Percentiles rank a stretch among this genome's conserved stretches.
These are phyloP conservation scores for Garra rufa DNA, from an alignment of 2,113 vertebrate genomes.

Conservation along the genomic window DNA sequence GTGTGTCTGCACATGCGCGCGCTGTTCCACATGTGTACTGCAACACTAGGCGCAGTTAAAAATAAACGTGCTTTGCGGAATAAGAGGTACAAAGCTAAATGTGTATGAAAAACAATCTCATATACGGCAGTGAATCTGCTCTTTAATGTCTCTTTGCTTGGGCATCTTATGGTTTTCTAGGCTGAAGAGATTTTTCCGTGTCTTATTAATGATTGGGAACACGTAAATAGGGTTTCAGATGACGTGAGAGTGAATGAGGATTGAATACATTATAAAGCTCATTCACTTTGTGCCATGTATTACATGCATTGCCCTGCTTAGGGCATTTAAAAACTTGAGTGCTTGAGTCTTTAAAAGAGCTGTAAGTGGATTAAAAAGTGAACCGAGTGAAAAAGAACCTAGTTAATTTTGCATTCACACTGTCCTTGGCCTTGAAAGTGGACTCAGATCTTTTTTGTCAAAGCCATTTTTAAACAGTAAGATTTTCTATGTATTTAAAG, in stretches of 20 bases:
- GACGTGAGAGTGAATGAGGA: neutral
- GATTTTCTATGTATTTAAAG: too few species aligned
- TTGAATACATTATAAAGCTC: neutral
- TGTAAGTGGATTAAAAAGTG: neutral
- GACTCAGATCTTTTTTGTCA: too few species aligned
- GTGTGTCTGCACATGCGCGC: slow-evolving; percentile 1
- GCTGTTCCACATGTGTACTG: slow-evolving; percentile 36
- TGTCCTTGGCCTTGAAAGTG: neutral
- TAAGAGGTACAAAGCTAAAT: slow-evolving; percentile 16
- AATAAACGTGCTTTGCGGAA: slow-evolving; percentile 27
- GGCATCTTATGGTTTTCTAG: neutral
- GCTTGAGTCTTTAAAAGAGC: neutral
- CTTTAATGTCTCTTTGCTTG: neutral
- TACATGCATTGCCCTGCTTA: neutral
- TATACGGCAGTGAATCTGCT: neutral
- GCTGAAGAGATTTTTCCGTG: neutral
- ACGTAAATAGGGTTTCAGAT: neutral
- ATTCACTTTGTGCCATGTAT: neutral
- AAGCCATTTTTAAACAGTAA: too few species aligned
- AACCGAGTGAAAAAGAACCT: neutral
- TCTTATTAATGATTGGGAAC: neutral
- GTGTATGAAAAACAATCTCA: slow-evolving; percentile 11
- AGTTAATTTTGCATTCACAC: neutral
- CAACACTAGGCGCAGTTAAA: slow-evolving; percentile 3
- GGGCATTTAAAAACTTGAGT: neutral